These are phyloP conservation scores for Ptilonorhynchus violaceus DNA, from an alignment of 2,113 vertebrate genomes.

Conservation along the genomic window DNA sequence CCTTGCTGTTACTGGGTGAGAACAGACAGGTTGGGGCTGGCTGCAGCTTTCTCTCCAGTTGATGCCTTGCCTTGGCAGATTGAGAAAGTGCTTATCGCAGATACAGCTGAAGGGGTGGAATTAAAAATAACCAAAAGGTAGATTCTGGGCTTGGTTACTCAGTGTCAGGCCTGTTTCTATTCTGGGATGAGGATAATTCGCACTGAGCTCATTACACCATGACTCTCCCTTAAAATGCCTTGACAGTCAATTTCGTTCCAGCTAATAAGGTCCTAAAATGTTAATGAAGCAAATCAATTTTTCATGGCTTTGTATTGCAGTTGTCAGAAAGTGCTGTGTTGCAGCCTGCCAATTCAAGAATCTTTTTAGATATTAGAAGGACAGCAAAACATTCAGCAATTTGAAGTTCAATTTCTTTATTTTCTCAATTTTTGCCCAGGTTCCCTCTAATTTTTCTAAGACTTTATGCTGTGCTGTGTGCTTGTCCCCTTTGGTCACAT, in stretches of 20 bases:
- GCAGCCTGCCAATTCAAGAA: neutral
- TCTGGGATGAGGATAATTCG: neutral
- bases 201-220: conserved; percentile 24
- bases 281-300: conserved; percentile 64
- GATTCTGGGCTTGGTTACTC: conserved; percentile 8
- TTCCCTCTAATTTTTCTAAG: neutral
- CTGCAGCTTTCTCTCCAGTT: neutral
- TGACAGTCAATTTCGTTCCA: conserved; percentile 38
- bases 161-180: conserved; percentile 15
- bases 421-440: neutral
- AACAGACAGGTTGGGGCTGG: neutral
- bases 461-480: neutral
- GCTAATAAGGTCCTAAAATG: conserved; percentile 59
- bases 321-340: neutral
- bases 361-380: neutral
- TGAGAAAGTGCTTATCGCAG: neutral
- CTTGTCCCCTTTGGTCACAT: neutral
- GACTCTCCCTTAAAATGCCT: conserved; percentile 42
- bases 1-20: neutral
- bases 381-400: neutral
- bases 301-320: conserved; percentile 41
- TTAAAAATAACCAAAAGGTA: conserved; percentile 40
- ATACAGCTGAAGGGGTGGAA: neutral
- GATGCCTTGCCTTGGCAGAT: neutral
- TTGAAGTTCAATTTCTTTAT: neutral